Evolutionary conservation across 2,888 invertebrate species (phyloP), one percentile per base, ranked within the genome.

Genomic region (Nemoura dubitans): DNA sequence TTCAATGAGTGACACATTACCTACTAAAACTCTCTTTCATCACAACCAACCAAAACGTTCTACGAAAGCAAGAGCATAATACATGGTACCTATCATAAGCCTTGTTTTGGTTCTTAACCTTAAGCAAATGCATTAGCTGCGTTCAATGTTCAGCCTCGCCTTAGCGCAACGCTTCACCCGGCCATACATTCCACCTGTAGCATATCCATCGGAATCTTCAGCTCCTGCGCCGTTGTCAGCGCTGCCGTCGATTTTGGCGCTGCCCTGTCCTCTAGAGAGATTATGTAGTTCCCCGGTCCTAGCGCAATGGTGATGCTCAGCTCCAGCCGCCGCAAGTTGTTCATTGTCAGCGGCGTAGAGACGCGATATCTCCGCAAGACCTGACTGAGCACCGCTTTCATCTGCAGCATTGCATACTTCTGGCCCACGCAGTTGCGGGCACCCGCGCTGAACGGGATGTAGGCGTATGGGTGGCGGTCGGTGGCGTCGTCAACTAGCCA

Each of bases 361-460:
- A 88, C 59, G 6, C 30, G 30, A 28, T 85, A 87, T 21, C 59
- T 80, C n/a, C 88, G 59, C 27, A 89, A 26, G 14, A 89, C 28
- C 21, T 88, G 88, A 25, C 88, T 87, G 6, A 88, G 21, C 27
- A 88, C 83, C 7, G 87, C 86, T 76, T 88, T 88, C 85, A 88
- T 87, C 85, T 89, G 88, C 43, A 89, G 87, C 85, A 88, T 86
- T 21, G 59, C 59, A 14, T 59, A 59, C 59, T 59, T 59, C 21
- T 59, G 59, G 1, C 59, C 59, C 16, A 25, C 88, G 89, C 85
- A 87, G 89, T 88, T 89, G 16, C 89, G 85, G 14, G 86, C 84
- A 0, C 89, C 89, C n/a, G 87, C 87, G 36, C 88, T 87, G 29
- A 89, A 89, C 30, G 88, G 89, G 2, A 88, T 83, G 85, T 86